Conservation (phyloP, 2,888 invertebrate species). For the Anodontia alba region DNA sequence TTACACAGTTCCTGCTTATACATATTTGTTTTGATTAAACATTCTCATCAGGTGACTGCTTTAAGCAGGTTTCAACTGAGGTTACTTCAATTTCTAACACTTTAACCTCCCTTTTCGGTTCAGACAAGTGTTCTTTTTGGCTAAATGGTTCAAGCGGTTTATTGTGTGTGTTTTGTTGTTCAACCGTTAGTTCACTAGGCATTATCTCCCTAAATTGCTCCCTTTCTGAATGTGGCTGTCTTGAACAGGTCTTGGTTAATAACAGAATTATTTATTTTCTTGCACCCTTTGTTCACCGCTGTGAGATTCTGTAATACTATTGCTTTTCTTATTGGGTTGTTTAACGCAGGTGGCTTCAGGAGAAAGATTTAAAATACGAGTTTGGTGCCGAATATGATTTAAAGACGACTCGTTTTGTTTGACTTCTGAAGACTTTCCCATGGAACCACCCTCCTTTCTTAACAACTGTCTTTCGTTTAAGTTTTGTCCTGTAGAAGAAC, state of each 20-base stretch:
- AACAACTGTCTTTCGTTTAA: not conserved
- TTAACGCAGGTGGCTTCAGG: not conserved
- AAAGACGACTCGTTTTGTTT: not conserved
- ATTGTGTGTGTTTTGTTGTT: not conserved
- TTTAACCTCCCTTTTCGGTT: not conserved
- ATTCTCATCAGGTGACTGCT: not conserved
- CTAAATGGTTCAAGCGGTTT: not conserved
- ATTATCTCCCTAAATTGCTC: not conserved
- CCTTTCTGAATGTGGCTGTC: not conserved
- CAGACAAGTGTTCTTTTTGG: not conserved
- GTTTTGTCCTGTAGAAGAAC: not conserved
- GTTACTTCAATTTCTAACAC: not conserved
- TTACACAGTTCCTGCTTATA: not conserved
- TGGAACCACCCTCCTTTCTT: not conserved
- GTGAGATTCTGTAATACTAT: too few species aligned
- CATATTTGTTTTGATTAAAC: not conserved
- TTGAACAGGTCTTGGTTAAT: not conserved
- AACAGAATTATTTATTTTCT: not conserved
- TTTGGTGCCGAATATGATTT: not conserved
- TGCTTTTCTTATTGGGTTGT: not conserved
- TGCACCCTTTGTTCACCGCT: not conserved
- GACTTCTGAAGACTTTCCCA: not conserved
- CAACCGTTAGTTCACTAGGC: not conserved
- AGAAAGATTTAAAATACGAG: not conserved
- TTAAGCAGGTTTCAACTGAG: not conserved